Percentiles rank a stretch among this genome's conserved stretches.
Evolutionary conservation across 2,797 vertebrate species (phyloP).

Genomic region (Linurgus olivaceus): DNA sequence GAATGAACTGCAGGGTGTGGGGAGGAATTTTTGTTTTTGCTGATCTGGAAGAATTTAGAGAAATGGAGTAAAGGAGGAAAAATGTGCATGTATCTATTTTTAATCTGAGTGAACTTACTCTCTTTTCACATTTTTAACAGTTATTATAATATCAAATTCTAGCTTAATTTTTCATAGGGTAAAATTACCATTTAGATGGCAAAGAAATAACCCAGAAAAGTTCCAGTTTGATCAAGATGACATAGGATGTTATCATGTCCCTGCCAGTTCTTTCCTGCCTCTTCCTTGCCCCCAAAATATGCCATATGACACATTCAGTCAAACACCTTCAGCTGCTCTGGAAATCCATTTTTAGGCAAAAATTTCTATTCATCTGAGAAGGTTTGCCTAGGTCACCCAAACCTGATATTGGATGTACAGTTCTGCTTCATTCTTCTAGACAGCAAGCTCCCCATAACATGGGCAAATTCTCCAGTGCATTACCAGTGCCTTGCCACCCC

Average conservation of each 20-base stretch:
- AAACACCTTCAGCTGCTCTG: background rate
- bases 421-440: background rate
- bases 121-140: background rate
- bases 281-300: background rate
- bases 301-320: background rate
- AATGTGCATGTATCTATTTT: background rate
- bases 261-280: background rate
- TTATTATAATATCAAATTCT: background rate
- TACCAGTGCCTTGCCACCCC: background rate
- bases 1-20: background rate
- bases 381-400: background rate
- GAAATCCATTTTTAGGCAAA: background rate
- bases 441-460: fast-evolving
- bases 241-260: background rate
- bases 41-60: background rate
- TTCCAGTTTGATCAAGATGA: background rate
- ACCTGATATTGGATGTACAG: background rate
- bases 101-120: background rate
- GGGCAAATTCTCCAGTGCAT: background rate
- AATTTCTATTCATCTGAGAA: background rate
- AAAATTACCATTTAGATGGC: background rate
- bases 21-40: background rate
- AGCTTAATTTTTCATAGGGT: background rate
- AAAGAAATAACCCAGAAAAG: background rate
- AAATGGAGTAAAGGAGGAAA: background rate